Percentiles rank a stretch among this genome's conserved stretches.
phyloP scores from a whole-genome alignment of 2,797 vertebrate genomes.

The Sarcoramphus papa region DNA sequence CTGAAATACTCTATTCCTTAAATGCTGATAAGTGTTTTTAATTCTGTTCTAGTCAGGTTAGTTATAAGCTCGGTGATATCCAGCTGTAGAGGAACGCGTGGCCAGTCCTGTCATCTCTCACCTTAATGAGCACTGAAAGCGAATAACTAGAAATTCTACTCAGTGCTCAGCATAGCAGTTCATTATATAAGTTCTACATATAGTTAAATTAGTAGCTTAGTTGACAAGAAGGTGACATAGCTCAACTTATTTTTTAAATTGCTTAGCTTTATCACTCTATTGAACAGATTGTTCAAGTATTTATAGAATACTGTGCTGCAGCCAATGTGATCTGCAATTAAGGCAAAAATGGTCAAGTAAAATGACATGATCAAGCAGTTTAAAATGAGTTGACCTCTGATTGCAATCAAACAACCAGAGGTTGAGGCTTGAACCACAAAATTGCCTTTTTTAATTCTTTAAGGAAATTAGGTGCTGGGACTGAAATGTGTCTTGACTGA shows the following conservation, averaged over 20 bases:
- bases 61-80: constrained; percentile 52
- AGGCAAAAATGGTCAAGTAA: constrained; percentile 52
- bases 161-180: constrained; percentile 38
- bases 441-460: neutral
- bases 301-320: constrained; percentile 52
- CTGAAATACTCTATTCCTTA: constrained; percentile 43
- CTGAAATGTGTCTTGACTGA: constrained; percentile 29
- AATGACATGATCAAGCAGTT: constrained; percentile 35
- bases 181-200: constrained; percentile 60
- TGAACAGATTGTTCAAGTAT: constrained; percentile 58
- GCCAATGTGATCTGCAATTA: constrained; percentile 44
- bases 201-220: constrained; percentile 64
- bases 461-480: neutral
- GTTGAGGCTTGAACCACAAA: constrained; percentile 7
- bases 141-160: constrained; percentile 57
- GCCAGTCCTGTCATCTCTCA: constrained; percentile 60
- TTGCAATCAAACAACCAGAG: constrained; percentile 37
- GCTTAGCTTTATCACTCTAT: constrained; percentile 69
- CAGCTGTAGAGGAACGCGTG: constrained; percentile 37
- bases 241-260: constrained; percentile 70
- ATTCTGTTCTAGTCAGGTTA: constrained; percentile 44
- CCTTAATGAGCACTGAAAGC: constrained; percentile 68
- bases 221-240: constrained; percentile 72
- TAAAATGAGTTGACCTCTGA: constrained; percentile 46
- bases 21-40: constrained; percentile 64